Percentiles rank a stretch among this genome's conserved stretches.
phyloP scores from a whole-genome alignment of 2,113 vertebrate genomes.

The Isichthys henryi region DNA sequence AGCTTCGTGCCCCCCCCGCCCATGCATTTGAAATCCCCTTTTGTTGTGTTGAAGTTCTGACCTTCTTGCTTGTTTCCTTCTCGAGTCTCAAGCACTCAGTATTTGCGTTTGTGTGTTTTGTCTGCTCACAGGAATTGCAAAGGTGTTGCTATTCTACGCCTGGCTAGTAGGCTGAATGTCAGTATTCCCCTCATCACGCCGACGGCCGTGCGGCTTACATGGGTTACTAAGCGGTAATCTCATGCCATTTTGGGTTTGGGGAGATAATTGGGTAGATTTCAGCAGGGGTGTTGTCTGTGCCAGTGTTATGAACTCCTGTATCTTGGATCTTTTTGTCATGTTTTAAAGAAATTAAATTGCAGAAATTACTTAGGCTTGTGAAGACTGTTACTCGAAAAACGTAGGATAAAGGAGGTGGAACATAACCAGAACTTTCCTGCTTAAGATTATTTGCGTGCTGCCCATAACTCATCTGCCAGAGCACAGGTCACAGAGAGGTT shows the following conservation, averaged over 20 bases:
- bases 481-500: not conserved
- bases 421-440: not conserved
- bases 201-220: not conserved
- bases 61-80: not conserved
- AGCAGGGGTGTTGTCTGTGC: not conserved
- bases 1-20: not conserved
- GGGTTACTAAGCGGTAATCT: not conserved
- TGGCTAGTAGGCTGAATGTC: not conserved
- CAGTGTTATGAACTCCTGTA: not conserved
- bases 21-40: not conserved
- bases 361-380: not conserved
- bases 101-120: not conserved
- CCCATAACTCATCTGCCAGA: not conserved
- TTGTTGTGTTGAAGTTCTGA: not conserved
- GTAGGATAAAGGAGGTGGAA: not conserved
- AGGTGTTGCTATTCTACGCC: not conserved
- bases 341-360: too few relatives aligned
- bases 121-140: not conserved
- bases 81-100: not conserved
- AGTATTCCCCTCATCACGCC: not conserved
- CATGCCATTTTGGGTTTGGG: not conserved
- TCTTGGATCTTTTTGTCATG: not conserved
- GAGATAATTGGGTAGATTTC: not conserved
- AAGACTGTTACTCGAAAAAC: not conserved
- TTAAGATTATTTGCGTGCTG: not conserved